phyloP scores from a whole-genome alignment of 2,888 invertebrate species.

The Cheiracanthium punctorium region DNA sequence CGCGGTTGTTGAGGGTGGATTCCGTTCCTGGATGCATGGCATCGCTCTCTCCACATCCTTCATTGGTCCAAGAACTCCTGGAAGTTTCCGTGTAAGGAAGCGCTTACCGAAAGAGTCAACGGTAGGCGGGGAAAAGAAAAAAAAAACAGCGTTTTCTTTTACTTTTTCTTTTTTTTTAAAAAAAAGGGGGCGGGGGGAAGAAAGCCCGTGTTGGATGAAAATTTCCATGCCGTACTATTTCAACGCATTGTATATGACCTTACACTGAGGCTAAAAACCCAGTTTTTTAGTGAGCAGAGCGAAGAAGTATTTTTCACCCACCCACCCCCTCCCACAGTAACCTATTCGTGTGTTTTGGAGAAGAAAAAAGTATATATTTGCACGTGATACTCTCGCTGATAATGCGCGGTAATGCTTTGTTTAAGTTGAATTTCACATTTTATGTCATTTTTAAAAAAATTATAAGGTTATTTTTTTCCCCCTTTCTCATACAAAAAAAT shows the following conservation, averaged over 20 bases:
- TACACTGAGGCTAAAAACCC: not conserved
- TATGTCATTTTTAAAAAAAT: too few species aligned
- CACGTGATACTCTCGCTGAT: too few species aligned
- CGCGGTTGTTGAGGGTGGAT: conserved; percentile 16
- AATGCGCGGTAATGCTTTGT: too few species aligned
- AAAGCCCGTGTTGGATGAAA: not conserved
- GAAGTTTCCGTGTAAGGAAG: conserved; percentile 5
- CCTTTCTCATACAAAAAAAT: too few species aligned
- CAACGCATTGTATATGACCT: not conserved
- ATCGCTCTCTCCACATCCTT: not conserved
- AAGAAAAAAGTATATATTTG: too few species aligned
- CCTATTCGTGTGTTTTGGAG: too few species aligned
- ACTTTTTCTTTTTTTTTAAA: too few species aligned
- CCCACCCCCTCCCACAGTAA: too few species aligned
- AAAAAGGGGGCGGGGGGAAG: not conserved
- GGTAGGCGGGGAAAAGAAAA: not conserved
- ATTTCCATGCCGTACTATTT: not conserved
- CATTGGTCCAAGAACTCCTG: not conserved
- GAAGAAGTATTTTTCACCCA: too few species aligned
- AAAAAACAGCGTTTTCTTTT: too few species aligned
- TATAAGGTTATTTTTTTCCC: too few species aligned
- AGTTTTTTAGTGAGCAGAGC: not conserved
- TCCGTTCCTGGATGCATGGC: not conserved
- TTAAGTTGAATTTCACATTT: too few species aligned
- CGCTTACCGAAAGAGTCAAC: not conserved